These are phyloP conservation scores for Gonatopus flavifemur DNA, from an alignment of 1,140 invertebrate genomes.

Conservation along the genomic window DNA sequence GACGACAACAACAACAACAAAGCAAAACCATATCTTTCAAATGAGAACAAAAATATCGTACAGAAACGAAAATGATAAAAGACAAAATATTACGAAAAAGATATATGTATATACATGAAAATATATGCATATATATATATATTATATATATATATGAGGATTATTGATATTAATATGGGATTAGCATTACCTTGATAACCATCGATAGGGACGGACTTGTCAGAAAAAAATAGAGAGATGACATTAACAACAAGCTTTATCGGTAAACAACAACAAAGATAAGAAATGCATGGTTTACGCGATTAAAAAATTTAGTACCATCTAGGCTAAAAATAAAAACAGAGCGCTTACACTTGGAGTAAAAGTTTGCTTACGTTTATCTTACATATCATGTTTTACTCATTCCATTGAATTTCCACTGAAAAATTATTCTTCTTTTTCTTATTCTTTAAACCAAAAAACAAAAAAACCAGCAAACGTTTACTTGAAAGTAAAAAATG, in stretches of 20 bases:
- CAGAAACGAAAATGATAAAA: constrained; percentile 30
- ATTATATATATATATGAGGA: constrained; percentile 52
- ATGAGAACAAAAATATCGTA: constrained; percentile 2
- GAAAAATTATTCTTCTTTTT: no score
- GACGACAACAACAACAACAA: neutral
- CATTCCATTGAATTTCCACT: neutral
- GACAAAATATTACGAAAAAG: constrained; percentile 41
- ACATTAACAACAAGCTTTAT: constrained; percentile 59
- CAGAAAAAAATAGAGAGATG: constrained; percentile 60
- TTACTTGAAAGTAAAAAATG: constrained; percentile 19
- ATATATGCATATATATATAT: constrained; percentile 20
- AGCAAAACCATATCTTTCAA: constrained; percentile 47
- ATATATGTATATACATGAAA: constrained; percentile 17
- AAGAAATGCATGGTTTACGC: constrained; percentile 43
- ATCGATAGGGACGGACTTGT: constrained; percentile 59
- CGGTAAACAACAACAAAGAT: constrained; percentile 53
- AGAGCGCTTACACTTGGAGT: constrained; percentile 1
- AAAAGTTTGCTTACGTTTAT: constrained; percentile 6
- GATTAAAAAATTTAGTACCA: constrained; percentile 25
- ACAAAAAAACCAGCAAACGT: constrained; percentile 34
- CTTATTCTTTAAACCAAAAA: neutral
- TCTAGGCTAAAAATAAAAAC: constrained; percentile 12
- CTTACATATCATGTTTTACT: constrained; percentile 34
- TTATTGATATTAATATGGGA: constrained; percentile 59
- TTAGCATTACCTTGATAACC: constrained; percentile 60